phyloP scores from a whole-genome alignment of 2,797 vertebrate species.

The Erithacus rubecula region DNA sequence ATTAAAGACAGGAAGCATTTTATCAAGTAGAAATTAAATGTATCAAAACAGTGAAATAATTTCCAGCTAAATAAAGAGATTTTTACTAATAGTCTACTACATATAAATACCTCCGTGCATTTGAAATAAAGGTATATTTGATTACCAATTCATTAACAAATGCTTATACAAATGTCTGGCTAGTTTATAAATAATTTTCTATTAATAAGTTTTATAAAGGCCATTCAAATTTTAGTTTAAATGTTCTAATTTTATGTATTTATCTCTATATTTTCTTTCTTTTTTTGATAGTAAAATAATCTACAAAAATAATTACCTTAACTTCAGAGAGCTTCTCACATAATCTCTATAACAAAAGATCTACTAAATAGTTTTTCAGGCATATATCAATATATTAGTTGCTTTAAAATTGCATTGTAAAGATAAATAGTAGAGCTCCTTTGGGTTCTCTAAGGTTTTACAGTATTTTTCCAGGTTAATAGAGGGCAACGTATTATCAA shows the following conservation, averaged over 20 bases:
- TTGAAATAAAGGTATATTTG: not conserved
- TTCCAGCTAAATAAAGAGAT: not conserved
- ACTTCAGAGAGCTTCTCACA: not conserved
- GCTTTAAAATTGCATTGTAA: not conserved
- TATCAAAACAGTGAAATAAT: not conserved
- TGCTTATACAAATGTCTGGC: not conserved
- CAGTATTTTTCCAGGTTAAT: conserved; percentile 59
- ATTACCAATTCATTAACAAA: not conserved
- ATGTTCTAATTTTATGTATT: not conserved
- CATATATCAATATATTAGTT: not conserved
- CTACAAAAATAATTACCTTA: not conserved
- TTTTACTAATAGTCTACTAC: not conserved
- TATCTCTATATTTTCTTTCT: not conserved
- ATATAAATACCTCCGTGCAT: not conserved
- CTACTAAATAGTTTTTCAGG: not conserved
- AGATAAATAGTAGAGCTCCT: not conserved
- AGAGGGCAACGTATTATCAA: conserved; percentile 45
- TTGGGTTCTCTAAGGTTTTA: conserved; percentile 14
- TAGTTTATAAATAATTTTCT: not conserved
- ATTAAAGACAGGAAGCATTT: not conserved
- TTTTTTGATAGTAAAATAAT: not conserved
- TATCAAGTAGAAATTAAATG: not conserved
- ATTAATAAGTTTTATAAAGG: not conserved
- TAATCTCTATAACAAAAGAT: not conserved
- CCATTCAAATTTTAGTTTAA: not conserved